These are phyloP conservation scores for Agrotis puta DNA, from an alignment of 2,888 invertebrate species.

Conservation along the genomic window DNA sequence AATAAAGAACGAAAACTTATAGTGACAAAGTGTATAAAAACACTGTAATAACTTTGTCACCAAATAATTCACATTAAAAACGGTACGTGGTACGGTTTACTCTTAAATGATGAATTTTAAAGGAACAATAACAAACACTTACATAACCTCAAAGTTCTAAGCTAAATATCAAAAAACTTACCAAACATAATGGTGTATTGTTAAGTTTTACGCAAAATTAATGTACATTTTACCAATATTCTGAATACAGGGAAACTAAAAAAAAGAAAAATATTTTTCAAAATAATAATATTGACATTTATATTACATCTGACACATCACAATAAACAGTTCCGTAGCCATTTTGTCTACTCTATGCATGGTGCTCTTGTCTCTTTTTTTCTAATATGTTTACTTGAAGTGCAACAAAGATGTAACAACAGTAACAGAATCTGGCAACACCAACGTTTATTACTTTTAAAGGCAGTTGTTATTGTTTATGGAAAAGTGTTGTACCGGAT, in stretches of 20 bases:
- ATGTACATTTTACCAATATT: neutral
- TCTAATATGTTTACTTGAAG: neutral
- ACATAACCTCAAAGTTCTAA: slow-evolving; percentile 57
- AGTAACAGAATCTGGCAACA: slow-evolving; percentile 7
- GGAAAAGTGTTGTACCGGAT: slow-evolving; percentile 13
- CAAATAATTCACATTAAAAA: neutral
- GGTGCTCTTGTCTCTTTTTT: slow-evolving; percentile 1
- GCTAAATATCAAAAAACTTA: slow-evolving; percentile 26
- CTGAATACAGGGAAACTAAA: slow-evolving; percentile 18
- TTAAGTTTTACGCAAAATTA: neutral
- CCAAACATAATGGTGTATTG: slow-evolving; percentile 29
- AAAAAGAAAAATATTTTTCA: neutral
- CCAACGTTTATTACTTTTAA: too few species aligned
- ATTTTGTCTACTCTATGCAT: slow-evolving; percentile 20
- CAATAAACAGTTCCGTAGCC: slow-evolving; percentile 24
- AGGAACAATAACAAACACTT: slow-evolving; percentile 53
- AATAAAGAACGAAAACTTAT: neutral
- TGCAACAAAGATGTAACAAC: slow-evolving; percentile 14
- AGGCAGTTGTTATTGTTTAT: neutral
- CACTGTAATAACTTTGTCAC: neutral
- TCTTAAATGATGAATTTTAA: neutral
- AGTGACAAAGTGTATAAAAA: neutral
- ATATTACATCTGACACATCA: slow-evolving; percentile 56
- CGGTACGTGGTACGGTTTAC: neutral
- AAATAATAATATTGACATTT: slow-evolving; percentile 40